These are phyloP conservation scores for Hypotaenidia okinawae DNA, from an alignment of 2,797 vertebrate genomes.

Conservation along the genomic window DNA sequence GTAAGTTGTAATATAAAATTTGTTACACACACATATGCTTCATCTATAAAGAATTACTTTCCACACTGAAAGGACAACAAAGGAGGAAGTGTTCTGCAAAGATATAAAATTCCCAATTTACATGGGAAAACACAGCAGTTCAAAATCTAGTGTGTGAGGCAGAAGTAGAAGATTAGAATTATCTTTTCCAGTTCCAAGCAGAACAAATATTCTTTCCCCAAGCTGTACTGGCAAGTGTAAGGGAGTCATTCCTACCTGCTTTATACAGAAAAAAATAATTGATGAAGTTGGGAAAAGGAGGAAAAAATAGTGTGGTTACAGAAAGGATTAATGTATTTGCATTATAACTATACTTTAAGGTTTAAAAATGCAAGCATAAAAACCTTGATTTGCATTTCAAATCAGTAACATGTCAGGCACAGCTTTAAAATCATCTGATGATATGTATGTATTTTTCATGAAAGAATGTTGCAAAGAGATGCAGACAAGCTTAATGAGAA, in stretches of 20 bases:
- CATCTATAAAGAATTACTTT: background rate
- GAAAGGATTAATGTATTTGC: background rate
- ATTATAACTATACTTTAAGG: background rate
- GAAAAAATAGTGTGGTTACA: constrained; percentile 18
- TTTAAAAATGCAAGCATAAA: background rate
- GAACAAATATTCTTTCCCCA: background rate
- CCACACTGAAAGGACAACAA: background rate
- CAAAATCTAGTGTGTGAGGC: constrained; percentile 1
- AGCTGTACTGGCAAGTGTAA: background rate
- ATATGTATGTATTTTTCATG: background rate
- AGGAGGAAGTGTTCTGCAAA: constrained; percentile 18
- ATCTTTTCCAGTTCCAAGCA: background rate
- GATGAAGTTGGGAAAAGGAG: background rate
- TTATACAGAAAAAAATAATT: background rate
- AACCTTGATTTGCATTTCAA: background rate
- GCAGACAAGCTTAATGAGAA: background rate
- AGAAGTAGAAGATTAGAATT: constrained; percentile 16
- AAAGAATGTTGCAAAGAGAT: background rate
- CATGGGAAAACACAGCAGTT: constrained; percentile 34
- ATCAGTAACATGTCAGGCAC: background rate
- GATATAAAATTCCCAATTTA: constrained; percentile 16
- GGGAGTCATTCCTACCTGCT: constrained; percentile 10
- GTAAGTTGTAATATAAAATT: background rate
- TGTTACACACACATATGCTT: background rate
- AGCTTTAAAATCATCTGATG: background rate